Evolutionary conservation across 1,140 invertebrate genomes (phyloP).

Genomic region (Aphidius ervi): DNA sequence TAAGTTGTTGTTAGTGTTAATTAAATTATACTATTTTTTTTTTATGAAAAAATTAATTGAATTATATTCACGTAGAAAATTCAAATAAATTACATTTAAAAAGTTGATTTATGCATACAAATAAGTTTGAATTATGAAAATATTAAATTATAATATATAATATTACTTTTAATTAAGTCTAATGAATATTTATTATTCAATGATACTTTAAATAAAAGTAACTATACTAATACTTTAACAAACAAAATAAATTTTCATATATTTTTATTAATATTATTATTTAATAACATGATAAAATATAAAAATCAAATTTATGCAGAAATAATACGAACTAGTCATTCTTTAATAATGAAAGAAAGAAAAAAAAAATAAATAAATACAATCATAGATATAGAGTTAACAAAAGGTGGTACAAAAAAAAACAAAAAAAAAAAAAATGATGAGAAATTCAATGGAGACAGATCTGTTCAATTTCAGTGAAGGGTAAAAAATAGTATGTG

Average conservation of each 20-base stretch:
- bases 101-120: neutral
- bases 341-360: no score
- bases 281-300: no score
- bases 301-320: no score
- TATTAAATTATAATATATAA: conserved; percentile 10
- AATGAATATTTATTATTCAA: no score
- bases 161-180: no score
- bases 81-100: conserved; percentile 7
- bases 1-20: conserved; percentile 22
- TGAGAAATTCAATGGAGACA: conserved; percentile 8
- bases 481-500: neutral
- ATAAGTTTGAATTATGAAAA: conserved; percentile 24
- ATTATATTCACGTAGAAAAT: neutral
- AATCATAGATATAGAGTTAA: no score
- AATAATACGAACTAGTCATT: no score
- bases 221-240: no score
- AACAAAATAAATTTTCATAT: no score
- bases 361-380: no score
- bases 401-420: neutral
- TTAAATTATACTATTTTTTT: neutral
- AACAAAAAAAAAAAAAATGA: conserved; percentile 16
- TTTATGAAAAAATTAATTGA: neutral
- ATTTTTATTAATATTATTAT: no score
- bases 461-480: neutral
- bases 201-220: no score